These are phyloP conservation scores for Ascaphus truei DNA, from an alignment of 2,113 vertebrate species.

Conservation along the genomic window DNA sequence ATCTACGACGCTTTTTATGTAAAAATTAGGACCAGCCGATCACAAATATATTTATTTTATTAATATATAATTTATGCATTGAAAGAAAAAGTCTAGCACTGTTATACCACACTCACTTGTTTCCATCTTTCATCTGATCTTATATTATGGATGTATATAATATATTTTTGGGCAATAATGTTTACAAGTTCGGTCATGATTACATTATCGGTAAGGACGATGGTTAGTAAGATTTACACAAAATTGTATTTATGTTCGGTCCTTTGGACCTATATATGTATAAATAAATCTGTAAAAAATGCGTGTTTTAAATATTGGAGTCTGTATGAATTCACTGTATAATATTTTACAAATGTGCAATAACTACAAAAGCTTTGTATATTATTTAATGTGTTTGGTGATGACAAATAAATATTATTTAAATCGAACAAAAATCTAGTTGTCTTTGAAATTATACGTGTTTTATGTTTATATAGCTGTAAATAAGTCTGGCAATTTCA, in stretches of 20 bases:
- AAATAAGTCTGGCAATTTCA: too few relatives aligned
- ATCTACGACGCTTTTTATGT: constrained; percentile 57
- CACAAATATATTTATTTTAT: constrained; percentile 58
- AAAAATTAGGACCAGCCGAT: constrained; percentile 57
- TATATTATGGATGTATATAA: constrained; percentile 57
- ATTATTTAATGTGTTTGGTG: constrained; percentile 99
- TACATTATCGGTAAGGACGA: constrained; percentile 74
- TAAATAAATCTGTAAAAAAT: constrained; percentile 87
- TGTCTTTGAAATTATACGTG: too few relatives aligned
- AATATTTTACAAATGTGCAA: constrained; percentile 99
- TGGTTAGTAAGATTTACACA: constrained; percentile 79
- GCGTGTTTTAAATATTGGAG: constrained; percentile 97
- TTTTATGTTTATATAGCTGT: too few relatives aligned
- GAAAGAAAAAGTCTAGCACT: constrained; percentile 68
- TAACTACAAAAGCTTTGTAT: constrained; percentile 95
- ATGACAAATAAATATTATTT: constrained; percentile 98
- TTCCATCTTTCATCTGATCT: constrained; percentile 54
- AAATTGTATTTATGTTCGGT: constrained; percentile 82
- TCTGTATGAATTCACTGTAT: constrained; percentile 94
- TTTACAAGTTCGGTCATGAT: constrained; percentile 72
- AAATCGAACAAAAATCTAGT: constrained; percentile 71
- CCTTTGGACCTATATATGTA: constrained; percentile 86
- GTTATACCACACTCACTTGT: constrained; percentile 66
- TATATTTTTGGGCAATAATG: constrained; percentile 71
- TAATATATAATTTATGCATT: constrained; percentile 76